Base-by-base conservation (phyloP, 2,113 vertebrate species). In the Narcine bancroftii region DNA sequence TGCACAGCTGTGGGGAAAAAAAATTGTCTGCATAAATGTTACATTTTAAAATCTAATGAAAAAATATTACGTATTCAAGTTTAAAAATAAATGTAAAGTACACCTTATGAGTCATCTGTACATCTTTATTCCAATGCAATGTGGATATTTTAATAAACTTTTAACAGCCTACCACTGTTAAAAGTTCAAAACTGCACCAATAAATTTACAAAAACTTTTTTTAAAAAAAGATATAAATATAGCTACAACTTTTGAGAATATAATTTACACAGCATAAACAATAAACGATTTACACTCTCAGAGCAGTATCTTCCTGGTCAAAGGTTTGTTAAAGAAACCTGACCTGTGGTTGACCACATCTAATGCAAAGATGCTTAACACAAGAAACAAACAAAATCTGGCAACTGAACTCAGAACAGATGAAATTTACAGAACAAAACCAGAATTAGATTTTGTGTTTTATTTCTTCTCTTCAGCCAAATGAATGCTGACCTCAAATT, bases 191-290 rank as follows among this genome's bases (percentile, higher is more conserved):
- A 71, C 63, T 71, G 65, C 89, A 71, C 39, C 81, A 47, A 69
- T 71, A 42, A 91, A 69, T 69, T 66, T 91, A 69, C 65, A 91
- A 42, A 45, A 91, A 2, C 15, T 60, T 60, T 69, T 66, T 42
- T 39, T n/a, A 17, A 53, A 89, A 89, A 89, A 56, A 89, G 24
- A 69, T 91, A 91, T 91, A 91, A 91, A 91, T 91, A 91, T 47
- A 69, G 33, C 89, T 47, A 91, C 65, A 33, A 69, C 65, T 91
- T 91, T 69, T n/a, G 63, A 91, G 65, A 53, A 47, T 71, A 91
- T 91, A 45, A 91, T 91, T 91, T 91, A 91, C 89, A 91, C 65
- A 91, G 11, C 65, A 89, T 89, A 36, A 89, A 65, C 53, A 66
- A 13, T 29, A 39, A 47, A 39, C 65, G 29, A 69, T 47, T 66